Base-by-base conservation (phyloP, 2,888 invertebrate genomes). In the Fabriciana adippe region DNA sequence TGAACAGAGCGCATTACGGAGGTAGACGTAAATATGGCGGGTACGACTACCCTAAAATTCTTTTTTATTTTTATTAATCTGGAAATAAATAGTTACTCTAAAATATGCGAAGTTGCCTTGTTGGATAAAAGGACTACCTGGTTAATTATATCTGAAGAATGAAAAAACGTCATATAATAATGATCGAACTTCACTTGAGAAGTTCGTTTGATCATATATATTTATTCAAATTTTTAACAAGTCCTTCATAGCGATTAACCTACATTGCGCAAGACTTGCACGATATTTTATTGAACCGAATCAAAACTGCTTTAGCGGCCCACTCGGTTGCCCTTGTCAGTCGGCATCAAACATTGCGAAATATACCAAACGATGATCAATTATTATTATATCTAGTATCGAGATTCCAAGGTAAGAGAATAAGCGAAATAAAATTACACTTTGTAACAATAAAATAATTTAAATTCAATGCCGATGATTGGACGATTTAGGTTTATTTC, bases 171-270 rank as follows among this genome's bases (percentile, higher is more conserved):
- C n/a, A n/a, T n/a, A n/a, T n/a, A n/a, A n/a, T n/a, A n/a, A n/a
- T n/a, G n/a, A n/a, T n/a, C n/a, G n/a, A n/a, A n/a, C n/a, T n/a
- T n/a, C n/a, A n/a, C n/a, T n/a, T n/a, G n/a, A n/a, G n/a, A n/a
- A n/a, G n/a, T n/a, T n/a, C n/a, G n/a, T n/a, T n/a, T n/a, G n/a
- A n/a, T n/a, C n/a, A n/a, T n/a, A n/a, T n/a, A n/a, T n/a, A n/a
- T n/a, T 61, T 64, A 68, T 72, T 41, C 47, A 59, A 72, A 53
- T 62, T 64, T 45, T 76, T 76, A 76, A 74, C 74, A 75, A 81
- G 83, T 86, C 90, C 90, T 90, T 91, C 89, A 89, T 86, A 85
- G 81, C 77, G 74, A 86, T 88, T 87, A 88, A 85, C 84, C 84
- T 79, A 78, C 70, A 80, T 88, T 88, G 84, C 81, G 85, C 83